Evolutionary conservation across 2,113 vertebrate genomes (phyloP).

Genomic region (Aptenodytes forsteri): DNA sequence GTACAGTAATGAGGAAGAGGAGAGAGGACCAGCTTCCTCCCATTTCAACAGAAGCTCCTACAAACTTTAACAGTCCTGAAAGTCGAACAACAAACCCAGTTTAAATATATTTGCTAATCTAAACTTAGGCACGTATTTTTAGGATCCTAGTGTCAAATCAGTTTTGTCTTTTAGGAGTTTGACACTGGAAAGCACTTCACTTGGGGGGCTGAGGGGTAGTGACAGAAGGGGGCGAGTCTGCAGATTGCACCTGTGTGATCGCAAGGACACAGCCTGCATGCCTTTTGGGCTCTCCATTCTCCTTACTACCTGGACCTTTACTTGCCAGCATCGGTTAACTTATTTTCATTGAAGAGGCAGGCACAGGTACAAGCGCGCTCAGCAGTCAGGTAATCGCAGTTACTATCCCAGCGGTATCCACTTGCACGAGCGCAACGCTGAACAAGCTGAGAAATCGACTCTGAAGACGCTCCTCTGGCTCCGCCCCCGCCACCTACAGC

Average conservation of each 20-base stretch:
- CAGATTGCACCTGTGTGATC: not conserved
- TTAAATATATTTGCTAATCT: not conserved
- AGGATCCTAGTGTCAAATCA: not conserved
- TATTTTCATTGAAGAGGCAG: not conserved
- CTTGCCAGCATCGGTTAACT: too few relatives aligned
- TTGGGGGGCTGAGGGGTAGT: fast-evolving
- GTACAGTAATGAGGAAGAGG: not conserved
- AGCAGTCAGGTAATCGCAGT: fast-evolving
- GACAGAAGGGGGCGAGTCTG: not conserved
- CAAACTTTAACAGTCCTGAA: not conserved
- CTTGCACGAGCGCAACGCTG: not conserved
- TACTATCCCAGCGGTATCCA: fast-evolving
- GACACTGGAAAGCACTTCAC: not conserved
- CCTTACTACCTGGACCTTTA: fast-evolving
- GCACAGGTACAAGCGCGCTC: not conserved
- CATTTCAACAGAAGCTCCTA: not conserved
- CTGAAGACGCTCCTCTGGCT: not conserved
- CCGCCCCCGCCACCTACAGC: not conserved
- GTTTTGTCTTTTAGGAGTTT: not conserved
- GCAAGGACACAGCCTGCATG: fast-evolving
- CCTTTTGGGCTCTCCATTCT: not conserved
- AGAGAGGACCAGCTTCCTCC: not conserved
- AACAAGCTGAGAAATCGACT: not conserved
- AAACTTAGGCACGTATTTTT: not conserved
- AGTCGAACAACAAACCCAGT: not conserved